A percentile compares a stretch with the other conserved stretches of the same genome.
phyloP scores from a whole-genome alignment of 2,113 vertebrate species.

The Nyctibius bracteatus region DNA sequence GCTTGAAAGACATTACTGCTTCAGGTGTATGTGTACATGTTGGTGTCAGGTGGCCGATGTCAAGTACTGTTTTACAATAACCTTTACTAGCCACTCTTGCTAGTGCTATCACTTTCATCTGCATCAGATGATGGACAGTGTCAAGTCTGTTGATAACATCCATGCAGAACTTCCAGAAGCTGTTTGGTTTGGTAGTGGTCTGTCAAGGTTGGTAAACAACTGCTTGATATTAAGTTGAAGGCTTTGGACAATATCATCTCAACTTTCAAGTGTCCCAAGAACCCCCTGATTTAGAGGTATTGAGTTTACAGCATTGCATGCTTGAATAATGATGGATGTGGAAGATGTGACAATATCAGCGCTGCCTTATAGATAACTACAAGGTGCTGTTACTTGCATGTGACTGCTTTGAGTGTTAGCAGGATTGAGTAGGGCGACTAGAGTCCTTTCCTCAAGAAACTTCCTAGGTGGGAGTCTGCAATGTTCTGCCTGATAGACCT shows the following conservation, averaged over 20 bases:
- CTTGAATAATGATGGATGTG: background rate
- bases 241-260: background rate
- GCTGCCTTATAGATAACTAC: background rate
- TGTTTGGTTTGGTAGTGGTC: background rate
- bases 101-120: background rate
- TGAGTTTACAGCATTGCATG: background rate
- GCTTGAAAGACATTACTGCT: background rate
- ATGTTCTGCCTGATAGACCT: background rate
- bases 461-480: background rate
- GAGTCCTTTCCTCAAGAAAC: background rate
- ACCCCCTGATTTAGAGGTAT: background rate
- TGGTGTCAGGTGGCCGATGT: background rate
- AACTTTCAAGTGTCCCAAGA: background rate
- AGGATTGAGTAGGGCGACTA: background rate
- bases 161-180: background rate
- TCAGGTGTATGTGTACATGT: background rate
- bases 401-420: background rate
- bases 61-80: background rate
- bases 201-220: background rate
- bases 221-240: accelerated
- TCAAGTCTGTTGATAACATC: background rate
- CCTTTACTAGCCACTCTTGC: background rate
- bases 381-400: background rate
- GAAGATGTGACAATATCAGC: background rate
- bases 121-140: background rate